Percentiles rank a stretch among this genome's conserved stretches.
phyloP scores from a whole-genome alignment of 2,797 vertebrate genomes.

The Ctenopoma kingsleyae region DNA sequence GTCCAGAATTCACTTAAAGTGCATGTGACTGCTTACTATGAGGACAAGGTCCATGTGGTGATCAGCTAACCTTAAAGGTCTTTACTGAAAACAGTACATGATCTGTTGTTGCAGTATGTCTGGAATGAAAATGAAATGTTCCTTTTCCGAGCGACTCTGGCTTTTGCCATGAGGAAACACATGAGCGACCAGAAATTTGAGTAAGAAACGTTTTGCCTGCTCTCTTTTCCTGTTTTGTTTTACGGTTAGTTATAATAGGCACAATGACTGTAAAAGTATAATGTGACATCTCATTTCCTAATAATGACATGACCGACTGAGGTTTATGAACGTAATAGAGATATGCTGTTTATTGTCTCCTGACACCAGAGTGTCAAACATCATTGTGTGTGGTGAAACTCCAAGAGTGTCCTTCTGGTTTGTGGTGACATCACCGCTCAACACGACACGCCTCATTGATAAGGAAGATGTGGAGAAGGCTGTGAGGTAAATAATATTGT shows the following conservation, averaged over 20 bases:
- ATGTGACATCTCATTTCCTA: not conserved
- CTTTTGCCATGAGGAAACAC: conserved; percentile 90
- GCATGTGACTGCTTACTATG: not conserved
- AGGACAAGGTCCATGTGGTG: conserved; percentile 28
- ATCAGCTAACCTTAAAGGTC: conserved; percentile 4
- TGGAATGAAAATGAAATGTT: conserved; percentile 93
- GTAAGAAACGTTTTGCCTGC: conserved; percentile 80
- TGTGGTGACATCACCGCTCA: conserved; percentile 67
- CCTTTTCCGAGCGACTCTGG: conserved; percentile 91
- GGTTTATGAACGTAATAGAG: conserved; percentile 14
- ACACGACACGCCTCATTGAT: not conserved
- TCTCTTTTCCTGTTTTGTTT: not conserved
- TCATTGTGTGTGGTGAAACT: conserved; percentile 76
- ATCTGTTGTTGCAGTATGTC: conserved; percentile 84
- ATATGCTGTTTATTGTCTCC: conserved; percentile 14
- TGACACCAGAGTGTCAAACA: conserved; percentile 73
- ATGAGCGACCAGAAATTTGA: conserved; percentile 73
- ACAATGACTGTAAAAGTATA: not conserved
- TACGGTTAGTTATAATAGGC: not conserved
- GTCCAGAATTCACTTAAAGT: not conserved
- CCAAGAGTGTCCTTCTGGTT: conserved; percentile 85
- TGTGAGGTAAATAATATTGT: conserved; percentile 72
- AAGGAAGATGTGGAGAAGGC: conserved; percentile 71
- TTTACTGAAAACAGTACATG: conserved; percentile 5
- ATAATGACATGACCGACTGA: not conserved